Conservation (phyloP, 2,888 invertebrate species). For the Andrena dorsata region DNA sequence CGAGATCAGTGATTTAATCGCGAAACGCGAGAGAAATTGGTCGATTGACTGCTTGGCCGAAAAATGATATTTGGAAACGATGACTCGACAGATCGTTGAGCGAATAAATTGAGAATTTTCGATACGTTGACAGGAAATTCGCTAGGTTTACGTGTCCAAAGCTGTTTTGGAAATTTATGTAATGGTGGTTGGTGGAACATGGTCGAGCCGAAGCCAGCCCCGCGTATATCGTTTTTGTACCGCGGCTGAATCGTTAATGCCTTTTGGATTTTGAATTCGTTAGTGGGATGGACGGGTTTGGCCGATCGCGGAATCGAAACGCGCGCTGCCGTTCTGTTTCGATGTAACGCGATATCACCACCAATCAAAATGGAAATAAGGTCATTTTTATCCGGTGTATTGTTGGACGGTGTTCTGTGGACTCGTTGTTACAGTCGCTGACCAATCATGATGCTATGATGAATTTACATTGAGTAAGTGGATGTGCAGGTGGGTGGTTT, state of each 20-base stretch:
- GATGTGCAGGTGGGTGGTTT: too few relatives aligned
- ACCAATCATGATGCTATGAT: too few relatives aligned
- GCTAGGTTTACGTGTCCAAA: background rate
- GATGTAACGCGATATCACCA: constrained; percentile 1
- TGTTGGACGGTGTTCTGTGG: constrained; percentile 1
- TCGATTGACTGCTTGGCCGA: too few relatives aligned
- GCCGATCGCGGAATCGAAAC: background rate
- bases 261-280: constrained; percentile 14
- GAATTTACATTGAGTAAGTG: too few relatives aligned
- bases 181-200: constrained; percentile 4
- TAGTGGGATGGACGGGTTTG: background rate
- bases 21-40: too few relatives aligned
- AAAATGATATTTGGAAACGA: constrained; percentile 1
- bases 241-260: constrained; percentile 42
- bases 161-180: constrained; percentile 22
- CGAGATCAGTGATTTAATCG: too few relatives aligned
- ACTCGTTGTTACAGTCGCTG: background rate
- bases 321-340: background rate
- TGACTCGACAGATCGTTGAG: background rate
- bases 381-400: constrained; percentile 12
- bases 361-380: constrained; percentile 29
- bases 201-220: background rate
- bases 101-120: constrained; percentile 1
- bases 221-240: constrained; percentile 32
- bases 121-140: constrained; percentile 1